Evolutionary conservation across 1,140 invertebrate species (phyloP).

Genomic region (Trichonephila clavipes): DNA sequence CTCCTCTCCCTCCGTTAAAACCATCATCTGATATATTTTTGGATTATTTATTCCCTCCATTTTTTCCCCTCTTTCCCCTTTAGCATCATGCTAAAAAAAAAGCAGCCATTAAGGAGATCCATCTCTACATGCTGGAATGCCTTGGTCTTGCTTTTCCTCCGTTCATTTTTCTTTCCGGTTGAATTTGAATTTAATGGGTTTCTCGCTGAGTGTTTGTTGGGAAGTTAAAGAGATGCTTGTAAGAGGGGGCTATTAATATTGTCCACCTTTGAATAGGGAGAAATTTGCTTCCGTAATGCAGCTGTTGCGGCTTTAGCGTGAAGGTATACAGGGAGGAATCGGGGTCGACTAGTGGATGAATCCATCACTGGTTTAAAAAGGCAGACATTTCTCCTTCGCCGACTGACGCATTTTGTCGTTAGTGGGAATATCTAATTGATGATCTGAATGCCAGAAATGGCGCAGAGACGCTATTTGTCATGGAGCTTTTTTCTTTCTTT

Average conservation of each 20-base stretch:
- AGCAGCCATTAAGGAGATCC: conserved; percentile 30
- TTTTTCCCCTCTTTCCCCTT: neutral
- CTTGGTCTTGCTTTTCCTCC: too few relatives aligned
- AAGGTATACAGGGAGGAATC: conserved; percentile 10
- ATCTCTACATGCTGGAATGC: neutral
- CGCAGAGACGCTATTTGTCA: conserved; percentile 25
- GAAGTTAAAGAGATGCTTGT: conserved; percentile 34
- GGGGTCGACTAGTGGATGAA: conserved; percentile 22
- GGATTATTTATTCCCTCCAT: conserved; percentile 50
- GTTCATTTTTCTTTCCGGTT: conserved; percentile 28
- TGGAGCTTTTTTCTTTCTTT: conserved; percentile 3
- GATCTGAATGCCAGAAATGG: conserved; percentile 33
- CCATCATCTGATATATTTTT: conserved; percentile 47
- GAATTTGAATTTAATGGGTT: conserved; percentile 64
- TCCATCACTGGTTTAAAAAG: conserved; percentile 26
- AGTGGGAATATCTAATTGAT: conserved; percentile 41
- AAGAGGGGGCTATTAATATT: conserved; percentile 57
- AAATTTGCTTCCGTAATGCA: conserved; percentile 29
- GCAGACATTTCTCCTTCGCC: conserved; percentile 12
- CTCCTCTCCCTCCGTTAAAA: conserved; percentile 43
- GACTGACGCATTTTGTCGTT: conserved; percentile 32
- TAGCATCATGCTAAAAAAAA: neutral
- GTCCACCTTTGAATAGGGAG: conserved; percentile 52
- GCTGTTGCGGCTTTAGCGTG: conserved; percentile 19
- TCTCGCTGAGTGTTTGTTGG: conserved; percentile 13